These are phyloP conservation scores for Globia sparganii DNA, from an alignment of 2,888 invertebrate genomes.

Conservation along the genomic window DNA sequence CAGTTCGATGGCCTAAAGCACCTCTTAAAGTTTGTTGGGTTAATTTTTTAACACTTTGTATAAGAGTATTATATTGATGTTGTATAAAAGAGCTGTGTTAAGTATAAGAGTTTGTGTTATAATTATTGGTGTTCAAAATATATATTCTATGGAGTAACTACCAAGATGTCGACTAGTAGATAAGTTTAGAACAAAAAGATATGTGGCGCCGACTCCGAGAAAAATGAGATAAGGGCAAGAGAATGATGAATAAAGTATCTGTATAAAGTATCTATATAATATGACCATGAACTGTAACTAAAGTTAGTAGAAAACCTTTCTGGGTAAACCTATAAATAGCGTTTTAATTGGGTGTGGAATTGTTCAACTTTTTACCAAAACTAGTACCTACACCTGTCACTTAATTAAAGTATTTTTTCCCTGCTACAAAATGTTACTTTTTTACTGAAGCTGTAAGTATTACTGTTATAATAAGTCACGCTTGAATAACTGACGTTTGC, in stretches of 20 bases:
- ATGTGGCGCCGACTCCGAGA: neutral
- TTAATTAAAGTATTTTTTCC: neutral
- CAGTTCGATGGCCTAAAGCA: too few species aligned
- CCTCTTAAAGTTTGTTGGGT: too few species aligned
- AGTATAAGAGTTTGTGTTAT: neutral
- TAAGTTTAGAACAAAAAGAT: neutral
- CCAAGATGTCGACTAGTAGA: neutral
- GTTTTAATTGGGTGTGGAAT: neutral
- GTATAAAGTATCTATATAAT: neutral
- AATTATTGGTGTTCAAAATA: too few species aligned
- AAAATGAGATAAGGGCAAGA: neutral
- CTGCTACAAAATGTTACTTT: neutral
- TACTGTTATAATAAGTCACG: neutral
- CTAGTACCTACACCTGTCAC: neutral
- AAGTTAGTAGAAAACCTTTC: neutral
- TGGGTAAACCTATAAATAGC: neutral
- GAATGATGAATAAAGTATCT: neutral
- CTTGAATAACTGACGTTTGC: neutral
- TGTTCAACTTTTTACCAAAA: conserved; percentile 2
- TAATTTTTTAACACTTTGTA: too few species aligned
- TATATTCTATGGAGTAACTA: neutral
- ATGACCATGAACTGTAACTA: neutral
- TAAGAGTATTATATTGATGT: neutral
- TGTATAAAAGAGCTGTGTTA: neutral
- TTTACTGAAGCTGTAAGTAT: neutral